Base-by-base conservation (phyloP, 2,797 vertebrate genomes). In the Darevskia mixta region DNA sequence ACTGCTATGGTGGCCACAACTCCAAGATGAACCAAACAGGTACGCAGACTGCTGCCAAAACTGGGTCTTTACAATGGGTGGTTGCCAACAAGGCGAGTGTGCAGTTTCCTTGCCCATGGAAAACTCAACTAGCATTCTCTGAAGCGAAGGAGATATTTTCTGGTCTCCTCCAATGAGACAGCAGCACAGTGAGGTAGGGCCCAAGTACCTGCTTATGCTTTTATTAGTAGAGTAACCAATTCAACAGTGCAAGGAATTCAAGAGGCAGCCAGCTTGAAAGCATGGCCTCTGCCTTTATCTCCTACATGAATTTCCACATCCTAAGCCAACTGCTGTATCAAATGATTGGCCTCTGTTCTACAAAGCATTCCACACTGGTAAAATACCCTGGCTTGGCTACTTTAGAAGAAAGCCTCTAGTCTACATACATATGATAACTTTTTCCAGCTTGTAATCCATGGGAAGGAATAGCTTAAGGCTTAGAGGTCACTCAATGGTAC, bases 391-490 rank as follows among this genome's bases (percentile, higher is more conserved):
- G 41, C 43, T 79, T 49, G 43, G 17, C 29, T 43, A 18, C 23
- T 66, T 49, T n/a, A 66, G 67, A 66, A 72, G 64, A 64, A 25
- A 10, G 64, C 43, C 35, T 82, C n/a, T 67, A 55, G 25, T 77
- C 88, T 83, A 32, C 64, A 41, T 61, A 45, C 29, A 32, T 17
- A 71, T 15, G 17, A 61, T 18, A 89, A 38, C 45, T 55, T 72
- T 85, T 43, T 27, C 23, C n/a, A 80, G 41, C 20, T 29, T 29
- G 32, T 75, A 73, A 11, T 72, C 66, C 38, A 20, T n/a, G 25
- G 78, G 85, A 85, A 67, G 25, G n/a, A 55, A 38, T 76, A 49
- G 9, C 25, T 67, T 89, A 85, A 85, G 49, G 41, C 41, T 85
- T 66, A 85, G n/a, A n/a, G 75, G 85, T 43, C 58, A 38, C 35